Evolutionary conservation across 2,797 vertebrate species (phyloP), one percentile per base, ranked within the genome.

Genomic region (Anabacerthia variegaticeps): DNA sequence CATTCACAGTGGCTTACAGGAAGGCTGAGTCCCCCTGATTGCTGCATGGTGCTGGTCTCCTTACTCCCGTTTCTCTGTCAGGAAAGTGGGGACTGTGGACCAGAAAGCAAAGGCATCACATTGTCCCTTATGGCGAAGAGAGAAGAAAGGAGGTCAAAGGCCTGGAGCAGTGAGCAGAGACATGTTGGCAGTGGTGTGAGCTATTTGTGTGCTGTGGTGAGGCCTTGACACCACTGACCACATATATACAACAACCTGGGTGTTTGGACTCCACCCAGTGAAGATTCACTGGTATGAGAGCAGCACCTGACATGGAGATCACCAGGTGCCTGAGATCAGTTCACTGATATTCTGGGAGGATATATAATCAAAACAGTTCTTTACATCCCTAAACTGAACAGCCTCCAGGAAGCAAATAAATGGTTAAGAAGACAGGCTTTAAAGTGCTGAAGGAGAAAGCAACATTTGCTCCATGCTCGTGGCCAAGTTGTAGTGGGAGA

Each of bases 401-500:
- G 61, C 67, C 67, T 88, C 34, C 37, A 65, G 80, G 55, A 80
- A 82, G 73, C 56, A 90, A 92, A 78, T 55, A 68, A 95, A 76
- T 79, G 63, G 79, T 95, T 93, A 93, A 92, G 51, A 59, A 76
- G 36, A 55, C 37, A 73, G 63, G 44, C 39, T 39, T 39, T 52
- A 63, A 84, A 80, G 58, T 36, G 58, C 76, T 11, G 21, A 89
- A 86, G 69, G 69, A 89, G 73, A 89, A 89, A 63, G 32, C 52
- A 95, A 48, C 27, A 17, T 75, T 96, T 86, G 20, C 79, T 91
- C 26, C 14, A 12, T 0, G 0, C 27, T 84, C 20, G 6, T 71
- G 67, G 88, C 76, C 77, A 92, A 86, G 48, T 81, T 88, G 73
- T 88, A 94, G 87, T 78, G 71, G 71, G 65, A 92, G 89, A 94